Evolutionary conservation across 2,113 vertebrate species (phyloP).

Genomic region (Chaenogobius annularis): DNA sequence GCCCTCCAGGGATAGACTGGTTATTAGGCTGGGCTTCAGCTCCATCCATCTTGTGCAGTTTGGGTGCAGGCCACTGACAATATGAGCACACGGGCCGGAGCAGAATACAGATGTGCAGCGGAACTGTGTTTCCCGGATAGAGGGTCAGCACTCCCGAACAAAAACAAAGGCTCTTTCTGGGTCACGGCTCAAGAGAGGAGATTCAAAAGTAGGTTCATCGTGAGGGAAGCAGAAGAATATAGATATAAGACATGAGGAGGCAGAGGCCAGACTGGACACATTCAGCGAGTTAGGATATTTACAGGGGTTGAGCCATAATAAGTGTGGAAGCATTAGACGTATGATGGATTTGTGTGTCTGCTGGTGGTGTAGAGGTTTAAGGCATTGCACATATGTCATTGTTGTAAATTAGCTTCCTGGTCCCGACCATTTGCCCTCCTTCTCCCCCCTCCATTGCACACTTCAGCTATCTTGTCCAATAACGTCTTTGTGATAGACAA

Average conservation of each 20-base stretch:
- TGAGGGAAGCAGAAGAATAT: not conserved
- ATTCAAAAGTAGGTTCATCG: constrained; percentile 41
- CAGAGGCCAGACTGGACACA: constrained; percentile 4
- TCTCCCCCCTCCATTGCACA: too few species aligned
- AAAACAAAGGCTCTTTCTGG: constrained; percentile 40
- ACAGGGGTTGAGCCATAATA: not conserved
- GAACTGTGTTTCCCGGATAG: constrained; percentile 55
- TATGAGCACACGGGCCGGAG: constrained; percentile 38
- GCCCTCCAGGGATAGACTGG: constrained; percentile 60
- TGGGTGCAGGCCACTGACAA: constrained; percentile 57
- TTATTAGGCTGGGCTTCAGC: constrained; percentile 65
- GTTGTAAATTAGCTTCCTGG: too few species aligned
- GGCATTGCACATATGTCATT: too few species aligned
- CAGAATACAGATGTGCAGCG: constrained; percentile 70
- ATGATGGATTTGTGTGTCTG: not conserved
- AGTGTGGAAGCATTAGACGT: not conserved
- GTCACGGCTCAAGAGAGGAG: constrained; percentile 52
- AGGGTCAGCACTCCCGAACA: constrained; percentile 47
- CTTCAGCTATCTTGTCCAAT: too few species aligned
- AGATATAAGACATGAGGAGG: not conserved
- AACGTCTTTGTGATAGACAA: too few species aligned
- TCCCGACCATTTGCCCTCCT: too few species aligned
- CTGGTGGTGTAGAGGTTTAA: too few species aligned
- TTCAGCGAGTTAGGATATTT: too few species aligned
- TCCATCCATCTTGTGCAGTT: constrained; percentile 70